Evolutionary conservation across 2,113 vertebrate genomes (phyloP), one percentile per base, ranked within the genome.

Genomic region (Hystrix cristata): DNA sequence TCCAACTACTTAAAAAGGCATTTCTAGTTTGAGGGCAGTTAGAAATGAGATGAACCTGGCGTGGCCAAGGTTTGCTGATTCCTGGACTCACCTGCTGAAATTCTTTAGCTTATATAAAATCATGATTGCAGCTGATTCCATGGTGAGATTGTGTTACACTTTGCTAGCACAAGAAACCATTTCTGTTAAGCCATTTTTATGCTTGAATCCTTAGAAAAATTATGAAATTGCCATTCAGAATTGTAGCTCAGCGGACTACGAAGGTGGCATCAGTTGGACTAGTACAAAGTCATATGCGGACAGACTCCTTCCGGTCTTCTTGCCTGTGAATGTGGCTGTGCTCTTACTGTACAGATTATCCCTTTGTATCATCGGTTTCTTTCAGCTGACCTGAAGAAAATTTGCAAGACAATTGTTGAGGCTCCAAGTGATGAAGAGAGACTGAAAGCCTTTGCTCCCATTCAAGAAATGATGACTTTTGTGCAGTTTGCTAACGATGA

Each of bases 401-500:
- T 99, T 84, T 99, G 99, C 96, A 99, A 99, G 98, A 98, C 99
- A 4, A 99, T 99, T 84, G 99, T 98, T 23, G 99, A 99, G 94
- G 99, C 99, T 74, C 96, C 98, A 0, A 98, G 97, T 94, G 99
- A 99, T 55, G 99, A 99, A 0, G 98, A 99, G 65, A 99, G 99
- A 53, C 95, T 99, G 76, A 99, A 99, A 98, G 99, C 99, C 15
- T 99, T 99, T 95, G 99, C 99, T 2, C 99, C 99, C 25, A 98
- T 99, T 89, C 99, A 99, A 92, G 99, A 99, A 97, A 99, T 99
- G 98, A 99, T 99, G 85, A 99, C 99, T 0, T 99, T 99, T 72
- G 99, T 99, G 97, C 99, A 99, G 98, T 99, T 99, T 97, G 99
- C 99, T 53, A 99, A 99, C 18, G 99, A 99, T n/a, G 99, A 99